Evolutionary conservation across 2,797 vertebrate genomes (phyloP), one percentile per base, ranked within the genome.

Genomic region (Phoxinus dragarum): DNA sequence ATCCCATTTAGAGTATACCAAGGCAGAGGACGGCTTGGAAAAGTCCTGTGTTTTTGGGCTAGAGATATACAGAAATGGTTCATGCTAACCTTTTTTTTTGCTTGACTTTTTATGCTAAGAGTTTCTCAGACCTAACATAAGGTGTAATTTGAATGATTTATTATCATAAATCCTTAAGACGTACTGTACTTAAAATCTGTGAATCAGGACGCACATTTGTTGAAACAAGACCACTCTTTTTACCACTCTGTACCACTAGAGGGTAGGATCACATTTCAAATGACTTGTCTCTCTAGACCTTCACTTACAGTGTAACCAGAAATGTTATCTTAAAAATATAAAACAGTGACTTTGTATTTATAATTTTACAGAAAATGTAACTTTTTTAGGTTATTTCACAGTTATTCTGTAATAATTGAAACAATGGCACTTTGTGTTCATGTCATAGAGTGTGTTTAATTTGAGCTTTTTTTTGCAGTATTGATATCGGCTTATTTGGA

Each of bases 11-110:
- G 97, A 98, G 91, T 97, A 98, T 77, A 95, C 94, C 82, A 88
- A 94, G 81, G 92, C 80, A 8, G 89, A 93, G 75, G 97, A 99
- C 1, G 97, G 97, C 31, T 86, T 99, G 90, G 97, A 99, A 92
- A 98, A 97, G 87, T 97, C 96, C n/a, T 0, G 88, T 98, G 66
- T 99, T 97, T 90, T 82, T 96, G 92, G 97, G 97, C 84, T 97
- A 95, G 91, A 61, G 78, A 6, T 54, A 12, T 61, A 36, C 38
- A 72, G 38, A 54, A 40, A 83, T 61, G 19, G 7, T 47, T 54
- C 38, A 21, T 82, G 38, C 12, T 49, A 74, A 64, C 10, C 10
- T 12, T 61, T 59, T n/a, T 59, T n/a, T 59, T n/a, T 4, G 56
- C 23, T 59, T 11, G 34, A 52, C 10, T 54, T 69, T 69, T 75